Conservation (phyloP, 2,888 invertebrate species). For the Aelia acuminata region DNA sequence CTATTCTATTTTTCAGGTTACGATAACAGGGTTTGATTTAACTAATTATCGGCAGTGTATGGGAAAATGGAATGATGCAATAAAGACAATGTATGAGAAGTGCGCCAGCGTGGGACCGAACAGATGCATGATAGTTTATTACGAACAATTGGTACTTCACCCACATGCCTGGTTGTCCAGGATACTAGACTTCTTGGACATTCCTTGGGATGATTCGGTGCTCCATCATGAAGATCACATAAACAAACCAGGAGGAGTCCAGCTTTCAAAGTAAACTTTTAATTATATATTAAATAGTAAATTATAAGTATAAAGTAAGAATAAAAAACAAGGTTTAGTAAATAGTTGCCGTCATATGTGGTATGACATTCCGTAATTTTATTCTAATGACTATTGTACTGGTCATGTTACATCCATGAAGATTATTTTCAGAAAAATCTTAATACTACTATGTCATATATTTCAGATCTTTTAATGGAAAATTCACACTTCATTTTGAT, state of each 20-base stretch:
- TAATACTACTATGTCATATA: too few relatives aligned
- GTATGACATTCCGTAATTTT: too few relatives aligned
- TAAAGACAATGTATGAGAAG: constrained; percentile 94
- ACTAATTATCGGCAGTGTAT: constrained; percentile 94
- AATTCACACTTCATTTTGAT: too few relatives aligned
- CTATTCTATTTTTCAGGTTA: constrained; percentile 71
- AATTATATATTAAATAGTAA: too few relatives aligned
- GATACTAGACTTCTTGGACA: constrained; percentile 88
- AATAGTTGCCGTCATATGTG: too few relatives aligned
- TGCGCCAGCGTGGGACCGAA: constrained; percentile 75
- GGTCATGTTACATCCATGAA: too few relatives aligned
- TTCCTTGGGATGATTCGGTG: constrained; percentile 96
- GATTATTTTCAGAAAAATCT: too few relatives aligned
- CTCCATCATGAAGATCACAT: constrained; percentile 98
- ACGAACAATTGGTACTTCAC: constrained; percentile 96
- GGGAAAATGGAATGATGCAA: constrained; percentile 96
- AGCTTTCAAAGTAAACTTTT: constrained; percentile 88
- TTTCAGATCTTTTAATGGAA: too few relatives aligned
- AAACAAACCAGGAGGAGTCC: constrained; percentile 94
- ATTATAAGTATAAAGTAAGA: too few relatives aligned
- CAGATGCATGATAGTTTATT: constrained; percentile 82
- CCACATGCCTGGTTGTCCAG: constrained; percentile 90
- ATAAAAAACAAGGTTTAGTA: too few relatives aligned
- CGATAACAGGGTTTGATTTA: constrained; percentile 95
- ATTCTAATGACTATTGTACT: too few relatives aligned